Evolutionary conservation across 1,140 invertebrate genomes (phyloP).

Genomic region (Neuroterus valhalla): DNA sequence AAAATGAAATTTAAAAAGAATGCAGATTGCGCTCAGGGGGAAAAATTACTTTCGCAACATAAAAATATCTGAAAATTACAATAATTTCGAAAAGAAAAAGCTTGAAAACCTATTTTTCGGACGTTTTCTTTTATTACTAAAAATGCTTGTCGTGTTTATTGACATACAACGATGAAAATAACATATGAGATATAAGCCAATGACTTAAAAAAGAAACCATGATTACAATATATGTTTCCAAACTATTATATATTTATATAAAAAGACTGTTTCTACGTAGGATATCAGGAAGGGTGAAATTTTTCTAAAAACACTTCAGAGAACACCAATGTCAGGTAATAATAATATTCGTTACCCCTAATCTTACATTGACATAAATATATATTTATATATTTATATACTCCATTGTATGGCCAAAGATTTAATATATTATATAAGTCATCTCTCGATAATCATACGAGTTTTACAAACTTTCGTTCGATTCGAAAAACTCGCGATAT

Average conservation of each 20-base stretch:
- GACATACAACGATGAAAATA: too few relatives aligned
- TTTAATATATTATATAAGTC: slow-evolving; percentile 61
- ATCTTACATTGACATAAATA: slow-evolving; percentile 73
- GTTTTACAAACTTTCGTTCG: slow-evolving; percentile 48
- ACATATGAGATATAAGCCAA: too few relatives aligned
- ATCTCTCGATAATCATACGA: slow-evolving; percentile 41
- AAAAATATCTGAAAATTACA: background rate
- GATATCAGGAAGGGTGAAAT: slow-evolving; percentile 7
- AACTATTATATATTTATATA: slow-evolving; percentile 14
- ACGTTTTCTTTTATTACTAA: too few relatives aligned
- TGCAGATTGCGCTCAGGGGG: background rate
- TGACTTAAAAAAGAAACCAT: too few relatives aligned
- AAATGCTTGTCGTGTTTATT: too few relatives aligned
- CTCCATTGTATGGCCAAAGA: slow-evolving; percentile 74
- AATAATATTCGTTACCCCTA: slow-evolving; percentile 59
- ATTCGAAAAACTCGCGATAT: slow-evolving; percentile 37
- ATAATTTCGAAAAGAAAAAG: background rate
- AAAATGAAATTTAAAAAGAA: slow-evolving; percentile 6
- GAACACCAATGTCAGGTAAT: slow-evolving; percentile 62
- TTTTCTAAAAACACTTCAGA: slow-evolving; percentile 58
- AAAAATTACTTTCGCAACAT: background rate
- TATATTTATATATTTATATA: slow-evolving; percentile 69
- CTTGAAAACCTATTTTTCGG: too few relatives aligned
- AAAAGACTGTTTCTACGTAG: slow-evolving; percentile 36
- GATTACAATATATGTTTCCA: too few relatives aligned